Base-by-base conservation (phyloP, 1,140 invertebrate species). In the Vanessa tameamea region DNA sequence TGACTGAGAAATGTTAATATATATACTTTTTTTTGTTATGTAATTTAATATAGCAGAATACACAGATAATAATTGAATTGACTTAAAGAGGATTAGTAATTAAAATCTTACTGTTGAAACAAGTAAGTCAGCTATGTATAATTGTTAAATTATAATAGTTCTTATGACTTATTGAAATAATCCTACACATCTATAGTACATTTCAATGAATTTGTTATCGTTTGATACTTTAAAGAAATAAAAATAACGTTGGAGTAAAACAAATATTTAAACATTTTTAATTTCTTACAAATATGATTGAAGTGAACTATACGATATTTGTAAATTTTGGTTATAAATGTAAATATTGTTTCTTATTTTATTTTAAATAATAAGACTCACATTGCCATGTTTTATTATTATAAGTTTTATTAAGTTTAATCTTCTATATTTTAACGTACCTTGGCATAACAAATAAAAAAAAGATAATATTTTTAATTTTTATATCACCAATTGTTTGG, bases 341-440 rank as follows among this genome's bases (percentile, higher is more conserved):
- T 89, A 87, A 85, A 89, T 86, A 89, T 86, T 84, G 80, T 86
- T 84, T 75, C 61, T 78, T 80, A 81, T 69, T 73, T 69, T 81
- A 78, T 74, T 72, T 68, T 81, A 77, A 69, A 73, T 69, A 73
- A 67, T 67, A 69, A 73, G 70, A 69, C 55, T 73, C 76, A 57
- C 23, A 80, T 77, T 85, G 85, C 87, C 87, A 89, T 89, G 80
- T 80, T 82, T 83, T 82, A 65, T 57, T 69, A 57, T 74, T 69
- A 61, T 69, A 73, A 73, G 72, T 69, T 63, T 20, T 61, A 55
- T 50, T 59, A 31, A 51, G 59, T 61, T 15, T 61, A 65, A 12
- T 72, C 48, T 66, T 63, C 43, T 64, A 14, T 20, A 72, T 23
- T 72, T 11, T 55, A 65, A 72, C 16, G 43, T 15, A n/a, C 53